These are phyloP conservation scores for Smutsia gigantea DNA, from an alignment of 2,797 vertebrate species.

Conservation along the genomic window DNA sequence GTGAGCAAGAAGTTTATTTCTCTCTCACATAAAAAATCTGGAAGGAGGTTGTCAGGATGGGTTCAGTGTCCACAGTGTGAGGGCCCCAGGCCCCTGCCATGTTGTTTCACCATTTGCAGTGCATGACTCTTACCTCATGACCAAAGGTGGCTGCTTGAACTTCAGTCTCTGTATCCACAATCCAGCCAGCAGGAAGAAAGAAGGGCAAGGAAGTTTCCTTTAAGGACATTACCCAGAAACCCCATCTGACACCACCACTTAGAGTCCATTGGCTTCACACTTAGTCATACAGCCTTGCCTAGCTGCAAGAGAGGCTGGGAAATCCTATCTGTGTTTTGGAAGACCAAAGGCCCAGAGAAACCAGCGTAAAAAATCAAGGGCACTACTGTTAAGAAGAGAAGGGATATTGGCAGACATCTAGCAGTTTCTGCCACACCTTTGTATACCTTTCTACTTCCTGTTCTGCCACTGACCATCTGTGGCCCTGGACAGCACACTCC, in stretches of 20 bases:
- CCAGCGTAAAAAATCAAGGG: neutral
- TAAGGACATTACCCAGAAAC: neutral
- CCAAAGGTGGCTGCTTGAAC: neutral
- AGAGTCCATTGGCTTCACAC: neutral
- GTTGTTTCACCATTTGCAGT: neutral
- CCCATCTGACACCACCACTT: neutral
- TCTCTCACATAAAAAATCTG: neutral
- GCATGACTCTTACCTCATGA: neutral
- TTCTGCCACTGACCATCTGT: neutral
- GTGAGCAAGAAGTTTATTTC: neutral
- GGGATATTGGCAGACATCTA: neutral
- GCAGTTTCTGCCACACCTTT: neutral
- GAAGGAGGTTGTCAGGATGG: neutral
- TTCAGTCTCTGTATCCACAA: neutral
- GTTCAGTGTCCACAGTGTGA: neutral
- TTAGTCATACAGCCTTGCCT: neutral
- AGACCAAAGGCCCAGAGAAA: neutral
- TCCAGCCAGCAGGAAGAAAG: neutral
- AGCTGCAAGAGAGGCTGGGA: neutral
- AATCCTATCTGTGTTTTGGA: neutral
- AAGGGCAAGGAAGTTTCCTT: neutral
- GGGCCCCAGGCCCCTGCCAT: neutral
- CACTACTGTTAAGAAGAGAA: neutral
- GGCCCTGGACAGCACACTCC: neutral
- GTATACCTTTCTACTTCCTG: constrained; percentile 19